phyloP scores from a whole-genome alignment of 2,888 invertebrate genomes.

The Bedellia somnulentella region DNA sequence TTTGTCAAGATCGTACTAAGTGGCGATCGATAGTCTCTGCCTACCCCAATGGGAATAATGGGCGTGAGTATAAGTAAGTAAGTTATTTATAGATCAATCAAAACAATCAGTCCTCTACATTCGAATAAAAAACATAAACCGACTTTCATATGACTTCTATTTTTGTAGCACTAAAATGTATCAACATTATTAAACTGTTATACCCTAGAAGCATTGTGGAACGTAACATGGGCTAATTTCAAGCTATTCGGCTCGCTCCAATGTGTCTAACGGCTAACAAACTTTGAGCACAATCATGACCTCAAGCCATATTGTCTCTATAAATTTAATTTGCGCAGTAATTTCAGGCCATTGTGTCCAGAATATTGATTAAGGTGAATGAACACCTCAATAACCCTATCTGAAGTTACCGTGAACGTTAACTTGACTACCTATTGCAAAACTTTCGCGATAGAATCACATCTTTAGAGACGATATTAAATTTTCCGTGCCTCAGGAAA shows the following conservation, averaged over 20 bases:
- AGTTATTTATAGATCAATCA: too few species aligned
- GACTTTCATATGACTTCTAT: neutral
- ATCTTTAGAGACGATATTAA: constrained; percentile 46
- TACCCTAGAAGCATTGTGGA: neutral
- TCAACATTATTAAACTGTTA: neutral
- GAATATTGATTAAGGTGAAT: constrained; percentile 37
- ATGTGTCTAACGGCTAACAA: neutral
- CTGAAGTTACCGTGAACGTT: constrained; percentile 29
- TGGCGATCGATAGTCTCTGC: too few species aligned
- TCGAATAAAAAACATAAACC: neutral
- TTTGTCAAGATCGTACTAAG: too few species aligned
- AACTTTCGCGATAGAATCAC: constrained; percentile 46
- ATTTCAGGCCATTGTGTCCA: constrained; percentile 23
- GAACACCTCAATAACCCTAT: constrained; percentile 33
- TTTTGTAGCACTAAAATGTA: neutral
- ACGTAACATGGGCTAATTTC: neutral
- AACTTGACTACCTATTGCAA: constrained; percentile 40
- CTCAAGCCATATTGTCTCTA: constrained; percentile 1
- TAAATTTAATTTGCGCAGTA: constrained; percentile 4
- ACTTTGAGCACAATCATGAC: neutral
- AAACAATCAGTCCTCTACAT: too few species aligned
- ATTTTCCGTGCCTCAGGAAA: constrained; percentile 47
- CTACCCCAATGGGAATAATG: too few species aligned
- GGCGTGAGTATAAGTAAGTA: too few species aligned
- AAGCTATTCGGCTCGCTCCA: neutral